Base-by-base conservation (phyloP, 2,797 vertebrate genomes). In the Ambastaia sidthimunki region DNA sequence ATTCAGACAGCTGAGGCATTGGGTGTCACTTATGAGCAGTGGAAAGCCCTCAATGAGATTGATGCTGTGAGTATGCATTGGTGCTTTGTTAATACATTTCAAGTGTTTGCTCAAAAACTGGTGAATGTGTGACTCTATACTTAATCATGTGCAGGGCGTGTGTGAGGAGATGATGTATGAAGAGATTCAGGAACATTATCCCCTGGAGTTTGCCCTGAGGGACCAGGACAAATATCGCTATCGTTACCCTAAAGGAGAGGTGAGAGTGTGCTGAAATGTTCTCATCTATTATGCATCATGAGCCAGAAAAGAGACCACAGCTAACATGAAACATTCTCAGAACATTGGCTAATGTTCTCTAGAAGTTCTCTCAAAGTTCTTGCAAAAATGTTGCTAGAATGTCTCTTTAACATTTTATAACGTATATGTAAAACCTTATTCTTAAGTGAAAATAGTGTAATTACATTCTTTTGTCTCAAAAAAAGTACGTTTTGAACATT, bases 191-290 rank as follows among this genome's bases (percentile, higher is more conserved):
- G 91, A 91, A 79, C 89, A 90, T 2, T 93, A 89, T 74, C 95
- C 96, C 0, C 93, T 95, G 16, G 96, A 98, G 86, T 95, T 98
- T 81, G 96, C 97, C 0, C 88, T 97, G 31, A 90, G 96, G 25
- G 97, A 98, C 73, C 96, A 98, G 89, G 96, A 97, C 88, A 98
- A 98, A 82, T 98, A 96, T 37, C 95, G 96, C 0, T 98, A 98
- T 75, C 94, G 96, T 68, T 98, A 98, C 88, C 96, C 96, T 21
- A 98, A 96, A 82, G 96, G 96, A 0, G 96, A 98, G 94, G 96
- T 97, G 83, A 89, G 89, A 9, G 97, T 99, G n/a, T 76, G 83
- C 63, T 71, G 13, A 70, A 68, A 71, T 37, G 21, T 21, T 25
- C 11, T n/a, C 4, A 13, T 15, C 23, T 13, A 63, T 4, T 23